These are phyloP conservation scores for Elymnias hypermnestra DNA, from an alignment of 1,140 invertebrate species.

Conservation along the genomic window DNA sequence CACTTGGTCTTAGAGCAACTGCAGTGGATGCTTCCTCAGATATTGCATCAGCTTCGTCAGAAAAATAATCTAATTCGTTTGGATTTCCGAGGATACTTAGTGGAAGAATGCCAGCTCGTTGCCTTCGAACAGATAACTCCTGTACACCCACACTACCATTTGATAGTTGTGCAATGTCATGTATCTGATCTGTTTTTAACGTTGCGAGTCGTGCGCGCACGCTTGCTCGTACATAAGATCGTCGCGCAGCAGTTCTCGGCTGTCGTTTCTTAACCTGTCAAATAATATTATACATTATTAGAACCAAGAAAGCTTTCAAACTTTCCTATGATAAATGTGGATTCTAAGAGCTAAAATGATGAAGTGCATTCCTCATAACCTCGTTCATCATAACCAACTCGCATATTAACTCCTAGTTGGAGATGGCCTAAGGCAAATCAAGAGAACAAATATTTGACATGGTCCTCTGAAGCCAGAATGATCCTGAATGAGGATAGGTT, in stretches of 20 bases:
- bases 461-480: too few relatives aligned
- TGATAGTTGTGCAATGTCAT: slow-evolving; percentile 29
- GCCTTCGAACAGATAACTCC: slow-evolving; percentile 45
- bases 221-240: slow-evolving; percentile 50
- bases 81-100: slow-evolving; percentile 78
- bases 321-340: neutral
- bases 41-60: slow-evolving; percentile 60
- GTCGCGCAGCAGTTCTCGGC: slow-evolving; percentile 63
- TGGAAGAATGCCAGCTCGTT: slow-evolving; percentile 35
- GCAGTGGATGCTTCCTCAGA: slow-evolving; percentile 49
- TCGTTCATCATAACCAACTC: too few relatives aligned
- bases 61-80: slow-evolving; percentile 81
- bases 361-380: too few relatives aligned
- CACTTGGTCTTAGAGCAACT: slow-evolving; percentile 62
- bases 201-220: slow-evolving; percentile 48
- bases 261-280: slow-evolving; percentile 44
- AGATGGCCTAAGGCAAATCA: too few relatives aligned
- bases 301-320: neutral
- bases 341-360: neutral
- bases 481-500: too few relatives aligned
- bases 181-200: slow-evolving; percentile 19
- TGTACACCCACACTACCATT: slow-evolving; percentile 33
- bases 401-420: too few relatives aligned
- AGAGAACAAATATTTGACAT: too few relatives aligned
- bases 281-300: neutral